Evolutionary conservation across 2,797 vertebrate genomes (phyloP), one percentile per base, ranked within the genome.

Genomic region (Siniperca undulata): DNA sequence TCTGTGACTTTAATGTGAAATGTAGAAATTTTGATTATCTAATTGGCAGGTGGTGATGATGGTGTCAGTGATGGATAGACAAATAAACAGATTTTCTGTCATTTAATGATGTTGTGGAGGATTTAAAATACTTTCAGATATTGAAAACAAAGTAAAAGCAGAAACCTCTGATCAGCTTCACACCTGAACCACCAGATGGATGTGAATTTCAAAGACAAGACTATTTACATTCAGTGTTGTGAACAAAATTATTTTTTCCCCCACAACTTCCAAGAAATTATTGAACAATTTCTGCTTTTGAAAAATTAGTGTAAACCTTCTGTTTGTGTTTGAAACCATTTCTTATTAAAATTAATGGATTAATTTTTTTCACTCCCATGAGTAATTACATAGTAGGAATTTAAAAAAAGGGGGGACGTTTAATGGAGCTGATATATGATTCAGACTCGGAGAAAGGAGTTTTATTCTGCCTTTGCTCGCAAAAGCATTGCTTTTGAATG

Each of bases 401-500:
- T 10, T 11, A 2, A 56, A 14, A 64, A 24, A 61, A 56, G 14
- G 8, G 8, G 27, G 12, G 8, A 46, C 2, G 1, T 64, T 74
- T 61, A 81, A 38, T 69, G 7, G n/a, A 78, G 67, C 79, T 3
- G 30, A 44, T 73, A 1, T 60, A 22, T 48, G 36, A 79, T 79
- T 87, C 59, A 11, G 19, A 58, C 34, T 65, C 7, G 0, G 5
- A 77, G 3, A 52, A 42, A 11, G 0, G 27, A 0, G 7, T 30
- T 88, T 75, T 27, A 58, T 74, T 84, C 74, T 48, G 53, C 9
- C 11, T 60, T 74, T 50, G 53, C 22, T 65, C 8, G 0, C 59
- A 55, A 19, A 65, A 68, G 77, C 5, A 20, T 50, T 58, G 22
- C 70, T 79, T 78, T 70, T 80, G 20, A 84, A 84, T 82, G 68